Evolutionary conservation across 1,140 invertebrate species (phyloP), one percentile per base, ranked within the genome.

Genomic region (Tetragonula clypearis): DNA sequence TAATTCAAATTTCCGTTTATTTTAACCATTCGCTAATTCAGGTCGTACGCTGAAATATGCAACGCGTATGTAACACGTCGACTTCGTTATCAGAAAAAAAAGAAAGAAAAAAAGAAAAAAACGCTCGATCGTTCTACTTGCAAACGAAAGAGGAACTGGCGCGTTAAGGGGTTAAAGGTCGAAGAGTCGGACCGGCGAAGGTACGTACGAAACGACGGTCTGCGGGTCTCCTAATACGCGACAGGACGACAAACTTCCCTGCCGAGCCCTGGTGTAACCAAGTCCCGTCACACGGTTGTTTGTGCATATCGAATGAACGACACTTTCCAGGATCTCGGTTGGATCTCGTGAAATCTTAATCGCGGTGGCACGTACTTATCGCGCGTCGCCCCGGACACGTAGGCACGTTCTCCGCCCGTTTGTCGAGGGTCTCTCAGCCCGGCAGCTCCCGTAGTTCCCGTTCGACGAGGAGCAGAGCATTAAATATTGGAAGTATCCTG

Each of bases 281-380:
- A 94, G 93, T 94, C 92, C 93, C 91, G 93, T 95, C 93, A 94
- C 93, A 93, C 90, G 90, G 91, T 93, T 93, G 93, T 94, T 92
- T 93, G 93, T 94, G 93, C 94, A 94, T 94, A 93, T 79, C 82
- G 78, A 84, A 94, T 93, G 84, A 91, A 90, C 86, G 75, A 82
- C 78, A 72, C 88, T 90, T 88, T 84, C 79, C 82, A 72, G 82
- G 89, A 90, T 92, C 90, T 93, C 89, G 88, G 85, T 88, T 83
- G 86, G 85, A 60, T 72, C 90, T 93, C 93, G 89, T 94, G 93
- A 94, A 94, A 94, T 85, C 86, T 94, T 94, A 94, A 94, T 90
- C 87, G 87, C 83, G 86, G 82, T 76, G 77, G 71, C 86, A 87
- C 87, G 91, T 93, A 91, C 92, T 94, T 93, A 92, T 94, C 90